phyloP scores from a whole-genome alignment of 2,113 vertebrate species.

The Xiphias gladius region DNA sequence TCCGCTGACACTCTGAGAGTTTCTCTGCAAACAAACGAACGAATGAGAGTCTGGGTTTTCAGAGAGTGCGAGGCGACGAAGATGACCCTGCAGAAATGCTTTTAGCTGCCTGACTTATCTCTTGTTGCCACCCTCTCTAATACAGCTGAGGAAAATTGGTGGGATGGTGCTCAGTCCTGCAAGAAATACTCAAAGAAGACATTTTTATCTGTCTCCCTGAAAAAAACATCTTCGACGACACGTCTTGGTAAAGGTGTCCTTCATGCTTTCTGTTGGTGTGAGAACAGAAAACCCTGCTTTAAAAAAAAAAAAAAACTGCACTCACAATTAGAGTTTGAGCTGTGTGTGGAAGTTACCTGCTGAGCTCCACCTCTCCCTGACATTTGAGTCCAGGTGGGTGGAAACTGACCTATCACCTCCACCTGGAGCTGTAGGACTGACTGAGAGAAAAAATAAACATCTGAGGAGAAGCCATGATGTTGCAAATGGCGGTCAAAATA shows the following conservation, averaged over 20 bases:
- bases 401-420: slow-evolving; percentile 16
- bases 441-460: not conserved
- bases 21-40: slow-evolving; percentile 36
- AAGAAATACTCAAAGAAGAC: slow-evolving; percentile 33
- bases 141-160: slow-evolving; percentile 1
- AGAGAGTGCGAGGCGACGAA: slow-evolving; percentile 4
- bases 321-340: slow-evolving; percentile 39
- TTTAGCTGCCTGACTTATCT: slow-evolving; percentile 38
- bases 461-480: not conserved
- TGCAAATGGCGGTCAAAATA: not conserved
- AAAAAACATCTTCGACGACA: slow-evolving; percentile 17
- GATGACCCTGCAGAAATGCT: slow-evolving; percentile 45
- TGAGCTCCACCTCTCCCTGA: slow-evolving; percentile 6
- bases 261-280: slow-evolving; percentile 1
- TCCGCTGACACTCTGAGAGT: slow-evolving; percentile 23
- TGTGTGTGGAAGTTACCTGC: slow-evolving; percentile 23
- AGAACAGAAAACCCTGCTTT: slow-evolving; percentile 36
- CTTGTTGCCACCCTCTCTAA: slow-evolving; percentile 25
- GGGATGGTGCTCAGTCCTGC: slow-evolving; percentile 12
- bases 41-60: slow-evolving; percentile 27
- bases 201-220: slow-evolving; percentile 28
- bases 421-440: not conserved
- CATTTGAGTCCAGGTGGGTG: slow-evolving; percentile 22
- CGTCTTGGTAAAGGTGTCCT: slow-evolving; percentile 49
- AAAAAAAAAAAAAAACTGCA: not conserved